Evolutionary conservation across 2,888 invertebrate genomes (phyloP).

Genomic region (Pristionchus maxplancki): DNA sequence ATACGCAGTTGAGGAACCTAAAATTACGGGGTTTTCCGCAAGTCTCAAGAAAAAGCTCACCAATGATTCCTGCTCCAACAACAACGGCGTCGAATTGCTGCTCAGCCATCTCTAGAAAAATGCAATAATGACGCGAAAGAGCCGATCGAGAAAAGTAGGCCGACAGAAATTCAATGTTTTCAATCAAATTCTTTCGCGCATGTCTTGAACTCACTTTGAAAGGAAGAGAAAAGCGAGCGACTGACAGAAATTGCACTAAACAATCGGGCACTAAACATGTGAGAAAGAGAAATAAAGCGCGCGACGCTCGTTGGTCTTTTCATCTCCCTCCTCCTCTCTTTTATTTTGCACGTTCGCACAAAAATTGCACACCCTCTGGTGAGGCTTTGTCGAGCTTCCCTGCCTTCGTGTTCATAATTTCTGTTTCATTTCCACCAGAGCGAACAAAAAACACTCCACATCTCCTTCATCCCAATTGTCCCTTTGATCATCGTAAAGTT

Average conservation of each 20-base stretch:
- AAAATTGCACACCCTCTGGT: slow-evolving; percentile 24
- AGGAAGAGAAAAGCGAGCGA: neutral
- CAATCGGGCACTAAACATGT: neutral
- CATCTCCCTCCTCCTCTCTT: neutral
- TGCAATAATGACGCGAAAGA: neutral
- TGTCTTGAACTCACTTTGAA: neutral
- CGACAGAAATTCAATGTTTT: no score
- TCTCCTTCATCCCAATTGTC: neutral
- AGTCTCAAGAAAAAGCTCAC: neutral
- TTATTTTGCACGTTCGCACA: neutral
- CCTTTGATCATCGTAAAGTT: neutral
- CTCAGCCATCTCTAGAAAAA: neutral
- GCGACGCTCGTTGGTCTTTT: neutral
- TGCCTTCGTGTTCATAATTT: neutral
- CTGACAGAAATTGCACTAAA: neutral
- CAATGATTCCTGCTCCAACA: slow-evolving; percentile 26
- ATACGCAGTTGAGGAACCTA: slow-evolving; percentile 65
- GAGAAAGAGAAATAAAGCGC: neutral
- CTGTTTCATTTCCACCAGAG: neutral
- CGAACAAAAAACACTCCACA: neutral
- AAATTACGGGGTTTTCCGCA: neutral
- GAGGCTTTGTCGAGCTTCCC: neutral
- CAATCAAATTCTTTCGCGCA: no score
- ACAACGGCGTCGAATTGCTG: slow-evolving; percentile 11
- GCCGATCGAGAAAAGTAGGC: neutral